Evolutionary conservation across 2,888 invertebrate species (phyloP), one percentile per base, ranked within the genome.

Genomic region (Tanytarsus gracilentus): DNA sequence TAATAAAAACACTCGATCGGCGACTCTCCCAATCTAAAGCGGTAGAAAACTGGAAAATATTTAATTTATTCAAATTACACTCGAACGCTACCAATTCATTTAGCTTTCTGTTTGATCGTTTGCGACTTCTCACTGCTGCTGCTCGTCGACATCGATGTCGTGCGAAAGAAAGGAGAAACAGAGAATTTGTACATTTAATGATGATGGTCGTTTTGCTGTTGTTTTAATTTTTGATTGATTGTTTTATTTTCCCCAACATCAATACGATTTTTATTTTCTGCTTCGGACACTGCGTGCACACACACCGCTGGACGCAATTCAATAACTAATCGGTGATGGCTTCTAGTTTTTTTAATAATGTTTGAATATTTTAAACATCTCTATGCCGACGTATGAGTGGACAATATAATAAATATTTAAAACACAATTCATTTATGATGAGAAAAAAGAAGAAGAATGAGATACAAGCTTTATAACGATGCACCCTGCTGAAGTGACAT

Each of bases 51-150:
- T 14, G 8, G 25, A 49, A 49, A 49, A 2, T 49, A 16, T 51
- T 23, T 53, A 53, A 53, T 53, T 53, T 53, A 53, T 53, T 53
- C 36, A 53, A 53, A 53, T 53, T 53, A n/a, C 53, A 23, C 3
- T 14, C 7, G 36, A 36, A 18, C 44, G 53, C 53, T 53, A 53
- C 53, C 53, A 53, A 53, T 18, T 53, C 27, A 53, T 33, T 53
- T 53, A 18, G 18, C 18, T 14, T 27, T 30, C 18, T 27, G 29
- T 29, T 51, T 51, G 51, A 51, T 51, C 44, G 29, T 5, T 29
- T 51, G 51, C 51, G 51, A 27, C 51, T 51, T 39, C 39, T 39
- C 14, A 16, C 11, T 11, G 4, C 39, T 11, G 14, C 14, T 27
- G 50, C 50, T 26, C 8, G 44, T 23, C 23, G 23, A 44, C 44